Base-by-base conservation (phyloP, 1,140 invertebrate genomes). In the Bombus soroeensis region DNA sequence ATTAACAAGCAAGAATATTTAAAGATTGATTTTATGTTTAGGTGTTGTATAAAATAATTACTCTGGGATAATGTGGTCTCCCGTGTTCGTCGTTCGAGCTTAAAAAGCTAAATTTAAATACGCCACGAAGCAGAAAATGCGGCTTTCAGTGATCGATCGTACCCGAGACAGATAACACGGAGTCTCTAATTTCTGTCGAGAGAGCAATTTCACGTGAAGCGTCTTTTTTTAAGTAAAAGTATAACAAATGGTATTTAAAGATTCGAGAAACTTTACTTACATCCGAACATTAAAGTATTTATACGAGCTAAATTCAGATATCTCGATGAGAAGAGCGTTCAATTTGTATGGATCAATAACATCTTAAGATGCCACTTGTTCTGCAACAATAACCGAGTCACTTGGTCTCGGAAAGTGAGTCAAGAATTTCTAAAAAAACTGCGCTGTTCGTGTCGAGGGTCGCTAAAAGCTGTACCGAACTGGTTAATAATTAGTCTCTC, bases 401-500 rank as follows among this genome's bases (percentile, higher is more conserved):
- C 57, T 18, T 5, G 15, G 62, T 22, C 15, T 12, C 34, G 18
- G 3, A 59, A 59, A 59, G 57, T 59, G 57, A 59, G 47, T 53
- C 47, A 53, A 53, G 47, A 53, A 53, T 53, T 62, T 62, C 28
- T 77, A 62, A 77, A 64, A 77, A 43, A 64, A 77, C n/a, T 59
- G 15, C 25, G 37, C 57, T 64, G 15, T n/a, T 18, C 37, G 13
- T 9, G 37, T 77, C 53, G 9, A 77, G 75, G 34, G 6, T 64
- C 37, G 15, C 71, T 47, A 32, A 43, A 32, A 73, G 72, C 72
- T 34, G 41, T 25, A 25, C 18, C 12, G 73, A 47, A 53, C 73
- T 53, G 43, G n/a, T 53, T 75, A 75, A 75, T 75, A 75, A 75
- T 75, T 75, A 75, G 41, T 53, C 43, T 53, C 73, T 75, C 22